Evolutionary conservation across 2,888 invertebrate genomes (phyloP), one percentile per base, ranked within the genome.

Genomic region (Thera obeliscata): DNA sequence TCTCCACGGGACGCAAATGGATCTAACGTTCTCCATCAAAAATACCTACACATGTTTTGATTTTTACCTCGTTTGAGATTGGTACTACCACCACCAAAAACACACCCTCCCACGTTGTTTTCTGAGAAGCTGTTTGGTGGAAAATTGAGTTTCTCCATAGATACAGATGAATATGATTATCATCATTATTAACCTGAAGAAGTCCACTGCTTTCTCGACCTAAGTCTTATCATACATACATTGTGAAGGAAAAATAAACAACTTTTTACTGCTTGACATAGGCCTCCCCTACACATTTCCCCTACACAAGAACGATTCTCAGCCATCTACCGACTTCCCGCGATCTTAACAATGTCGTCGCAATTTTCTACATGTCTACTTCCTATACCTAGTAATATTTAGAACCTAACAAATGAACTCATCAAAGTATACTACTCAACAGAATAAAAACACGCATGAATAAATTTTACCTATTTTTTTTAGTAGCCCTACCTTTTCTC

Each of bases 1-100:
- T 78, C 90, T 65, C 90, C 77, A 71, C 90, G 81, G 90, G 91
- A 85, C 70, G 86, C 80, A 90, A 89, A 91, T 91, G 89, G 90
- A 86, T 87, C 64, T 77, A 74, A 74, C 76, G 73, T 78, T 74
- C 76, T 74, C 77, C 73, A 74, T 74, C 74, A 74, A 81, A 82
- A 75, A 76, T 77, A 75, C 74, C 62, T 66, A 64, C 61, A 54
- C 55, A 36, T 57, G 61, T 61, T 64, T 67, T 57, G 55, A 64
- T 57, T 50, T 38, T 57, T 61, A 61, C 65, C 49, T 48, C 48
- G 36, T 22, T 38, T 8, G 38, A 56, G 56, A 12, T 50, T 5
- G 50, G 50, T 12, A 50, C 6, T 22, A 22, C 22, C 22, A 22
- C 22, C 22, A 22, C 22, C 22, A 22, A 22, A 50, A 38, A 38